Conservation (phyloP, 2,113 vertebrate species). For the Chaetorhynchus papuensis region DNA sequence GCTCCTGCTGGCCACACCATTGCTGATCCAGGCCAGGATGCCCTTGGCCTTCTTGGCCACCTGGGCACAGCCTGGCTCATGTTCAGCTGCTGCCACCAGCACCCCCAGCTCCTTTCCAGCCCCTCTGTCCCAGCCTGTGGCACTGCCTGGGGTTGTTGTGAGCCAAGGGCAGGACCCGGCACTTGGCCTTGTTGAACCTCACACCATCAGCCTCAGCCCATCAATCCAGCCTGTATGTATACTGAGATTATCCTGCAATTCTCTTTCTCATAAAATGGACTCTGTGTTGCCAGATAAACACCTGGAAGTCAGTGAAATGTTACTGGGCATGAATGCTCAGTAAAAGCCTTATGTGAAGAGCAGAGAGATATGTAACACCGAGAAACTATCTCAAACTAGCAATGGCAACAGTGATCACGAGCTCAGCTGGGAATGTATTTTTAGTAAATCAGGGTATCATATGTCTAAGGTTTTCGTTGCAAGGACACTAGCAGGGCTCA, state of each 20-base stretch:
- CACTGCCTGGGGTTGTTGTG: accelerated
- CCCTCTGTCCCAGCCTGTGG: not conserved
- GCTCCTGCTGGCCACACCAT: not conserved
- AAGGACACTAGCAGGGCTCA: not conserved
- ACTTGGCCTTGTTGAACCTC: not conserved
- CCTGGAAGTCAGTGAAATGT: not conserved
- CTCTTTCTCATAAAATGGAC: not conserved
- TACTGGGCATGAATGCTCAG: not conserved
- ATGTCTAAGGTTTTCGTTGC: not conserved
- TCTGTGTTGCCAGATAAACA: not conserved
- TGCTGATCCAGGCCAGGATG: not conserved
- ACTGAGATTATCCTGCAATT: not conserved
- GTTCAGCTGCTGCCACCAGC: not conserved
- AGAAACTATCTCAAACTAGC: not conserved
- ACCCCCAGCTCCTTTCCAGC: not conserved
- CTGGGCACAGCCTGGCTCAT: not conserved
- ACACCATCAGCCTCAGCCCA: accelerated
- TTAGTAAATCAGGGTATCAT: not conserved
- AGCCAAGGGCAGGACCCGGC: not conserved
- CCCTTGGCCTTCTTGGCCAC: not conserved
- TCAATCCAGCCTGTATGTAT: accelerated
- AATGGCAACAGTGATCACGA: not conserved
- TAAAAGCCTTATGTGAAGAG: not conserved
- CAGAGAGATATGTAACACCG: not conserved
- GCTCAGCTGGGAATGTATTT: not conserved